Percentiles rank a stretch among this genome's conserved stretches.
Evolutionary conservation across 2,888 invertebrate species (phyloP).

Genomic region (Caenorhabditis sp.): DNA sequence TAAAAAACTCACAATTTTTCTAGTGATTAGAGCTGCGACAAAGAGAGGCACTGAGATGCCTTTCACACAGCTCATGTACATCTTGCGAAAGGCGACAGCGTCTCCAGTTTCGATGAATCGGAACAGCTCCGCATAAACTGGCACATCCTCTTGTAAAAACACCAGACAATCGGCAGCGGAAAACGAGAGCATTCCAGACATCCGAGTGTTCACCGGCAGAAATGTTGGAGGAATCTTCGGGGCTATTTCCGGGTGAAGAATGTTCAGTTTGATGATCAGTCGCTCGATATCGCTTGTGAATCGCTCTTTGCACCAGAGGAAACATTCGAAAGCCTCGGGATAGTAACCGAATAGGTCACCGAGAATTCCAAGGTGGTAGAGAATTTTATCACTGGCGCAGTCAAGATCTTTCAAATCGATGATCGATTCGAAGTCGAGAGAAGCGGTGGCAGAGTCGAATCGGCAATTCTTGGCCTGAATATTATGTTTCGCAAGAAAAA

Average conservation of each 20-base stretch:
- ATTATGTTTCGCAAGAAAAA: no score
- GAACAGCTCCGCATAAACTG: conserved; percentile 56
- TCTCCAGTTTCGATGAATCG: conserved; percentile 31
- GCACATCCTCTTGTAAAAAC: conserved; percentile 39
- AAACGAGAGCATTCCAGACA: conserved; percentile 24
- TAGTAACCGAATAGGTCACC: conserved; percentile 69
- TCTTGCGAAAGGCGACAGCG: conserved; percentile 16
- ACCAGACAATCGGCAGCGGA: neutral
- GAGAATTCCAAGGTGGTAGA: conserved; percentile 65
- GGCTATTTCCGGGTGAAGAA: conserved; percentile 6
- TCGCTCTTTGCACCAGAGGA: conserved; percentile 4
- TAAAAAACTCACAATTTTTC: conserved; percentile 49
- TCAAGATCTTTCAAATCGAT: conserved; percentile 54
- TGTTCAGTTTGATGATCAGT: conserved; percentile 26
- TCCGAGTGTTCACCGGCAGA: conserved; percentile 10
- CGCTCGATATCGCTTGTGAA: conserved; percentile 35
- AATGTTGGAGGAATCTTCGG: neutral
- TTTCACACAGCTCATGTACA: conserved; percentile 48
- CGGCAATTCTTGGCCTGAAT: conserved; percentile 32
- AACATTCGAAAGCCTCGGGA: conserved; percentile 56
- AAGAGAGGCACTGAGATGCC: conserved; percentile 65
- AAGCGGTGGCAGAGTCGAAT: conserved; percentile 58
- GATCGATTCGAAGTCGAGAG: conserved; percentile 61
- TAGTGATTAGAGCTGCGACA: conserved; percentile 52
- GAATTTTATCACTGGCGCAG: conserved; percentile 10